These are phyloP conservation scores for Euura lappo DNA, from an alignment of 1,140 invertebrate genomes.

Conservation along the genomic window DNA sequence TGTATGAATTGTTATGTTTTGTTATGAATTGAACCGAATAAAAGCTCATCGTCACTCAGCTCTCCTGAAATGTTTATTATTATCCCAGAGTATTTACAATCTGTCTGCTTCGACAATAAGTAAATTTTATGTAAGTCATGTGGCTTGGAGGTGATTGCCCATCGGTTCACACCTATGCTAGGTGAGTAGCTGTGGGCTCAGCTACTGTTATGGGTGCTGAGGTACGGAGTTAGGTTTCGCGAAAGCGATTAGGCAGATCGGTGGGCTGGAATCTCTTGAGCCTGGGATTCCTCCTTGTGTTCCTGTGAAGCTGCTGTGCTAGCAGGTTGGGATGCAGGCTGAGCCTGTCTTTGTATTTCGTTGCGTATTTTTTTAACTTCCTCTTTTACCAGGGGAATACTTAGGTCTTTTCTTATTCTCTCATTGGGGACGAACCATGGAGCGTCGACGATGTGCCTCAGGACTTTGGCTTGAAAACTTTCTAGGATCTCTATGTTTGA, in stretches of 20 bases:
- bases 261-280: not conserved
- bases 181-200: not conserved
- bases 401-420: not conserved
- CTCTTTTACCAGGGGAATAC: not conserved
- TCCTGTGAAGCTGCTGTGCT: not conserved
- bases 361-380: not conserved
- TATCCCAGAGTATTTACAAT: constrained; percentile 21
- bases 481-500: constrained; percentile 36
- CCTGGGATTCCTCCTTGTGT: not conserved
- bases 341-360: not conserved
- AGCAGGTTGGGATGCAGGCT: not conserved
- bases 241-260: not conserved
- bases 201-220: not conserved
- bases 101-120: not conserved
- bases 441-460: constrained; percentile 31
- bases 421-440: constrained; percentile 28
- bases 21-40: too few species aligned
- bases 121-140: constrained; percentile 11
- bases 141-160: not conserved
- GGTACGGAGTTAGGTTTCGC: not conserved
- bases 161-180: not conserved
- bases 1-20: too few species aligned
- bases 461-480: constrained; percentile 33
- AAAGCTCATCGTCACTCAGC: too few species aligned
- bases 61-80: constrained; percentile 15